These are phyloP conservation scores for Spilogale gracilis DNA, from an alignment of 2,113 vertebrate genomes.

Conservation along the genomic window DNA sequence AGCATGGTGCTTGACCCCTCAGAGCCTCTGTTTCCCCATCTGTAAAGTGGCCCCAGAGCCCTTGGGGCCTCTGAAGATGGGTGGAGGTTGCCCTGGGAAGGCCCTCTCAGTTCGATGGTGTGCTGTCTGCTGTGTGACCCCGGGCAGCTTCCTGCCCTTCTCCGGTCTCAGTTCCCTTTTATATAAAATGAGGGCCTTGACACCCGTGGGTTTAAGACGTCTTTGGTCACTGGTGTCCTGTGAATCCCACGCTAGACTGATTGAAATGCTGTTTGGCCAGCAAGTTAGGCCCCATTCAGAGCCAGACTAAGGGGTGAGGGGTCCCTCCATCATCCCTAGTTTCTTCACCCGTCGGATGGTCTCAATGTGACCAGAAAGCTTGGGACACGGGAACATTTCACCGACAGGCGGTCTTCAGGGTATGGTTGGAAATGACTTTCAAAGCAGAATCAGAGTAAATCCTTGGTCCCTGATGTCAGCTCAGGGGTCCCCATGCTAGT, in stretches of 20 bases:
- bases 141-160: background rate
- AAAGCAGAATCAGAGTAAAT: background rate
- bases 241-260: background rate
- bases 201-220: fast-evolving
- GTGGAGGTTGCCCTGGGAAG: background rate
- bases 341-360: background rate
- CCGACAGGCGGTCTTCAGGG: fast-evolving
- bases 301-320: no score
- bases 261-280: background rate
- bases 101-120: background rate
- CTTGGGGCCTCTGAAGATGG: background rate
- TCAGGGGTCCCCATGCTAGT: background rate
- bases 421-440: background rate
- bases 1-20: background rate
- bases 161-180: background rate
- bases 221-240: fast-evolving
- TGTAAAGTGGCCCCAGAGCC: background rate
- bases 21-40: background rate
- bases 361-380: background rate
- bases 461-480: background rate
- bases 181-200: background rate
- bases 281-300: fast-evolving
- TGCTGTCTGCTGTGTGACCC: background rate
- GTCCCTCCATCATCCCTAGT: fast-evolving
- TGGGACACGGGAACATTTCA: background rate